These are phyloP conservation scores for Macrochelys suwanniensis DNA, from an alignment of 2,797 vertebrate species.

Conservation along the genomic window DNA sequence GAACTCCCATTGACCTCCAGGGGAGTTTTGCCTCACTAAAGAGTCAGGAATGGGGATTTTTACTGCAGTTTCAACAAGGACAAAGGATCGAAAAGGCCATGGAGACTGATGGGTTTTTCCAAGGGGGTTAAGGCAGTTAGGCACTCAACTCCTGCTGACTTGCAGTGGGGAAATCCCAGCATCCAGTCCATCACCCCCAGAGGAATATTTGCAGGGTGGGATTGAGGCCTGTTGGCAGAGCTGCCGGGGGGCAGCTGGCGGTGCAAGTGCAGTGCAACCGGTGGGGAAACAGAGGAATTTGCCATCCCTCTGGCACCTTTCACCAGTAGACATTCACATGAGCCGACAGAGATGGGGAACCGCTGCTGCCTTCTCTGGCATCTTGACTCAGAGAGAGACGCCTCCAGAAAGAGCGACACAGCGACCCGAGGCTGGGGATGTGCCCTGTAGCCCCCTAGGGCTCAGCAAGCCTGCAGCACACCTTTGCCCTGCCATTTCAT, in stretches of 20 bases:
- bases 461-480: not conserved
- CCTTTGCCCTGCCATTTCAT: not conserved
- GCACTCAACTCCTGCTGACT: not conserved
- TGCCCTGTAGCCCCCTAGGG: not conserved
- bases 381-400: not conserved
- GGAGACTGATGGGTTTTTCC: not conserved
- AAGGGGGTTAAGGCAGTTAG: not conserved
- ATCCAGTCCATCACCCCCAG: not conserved
- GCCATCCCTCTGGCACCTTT: not conserved
- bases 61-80: not conserved
- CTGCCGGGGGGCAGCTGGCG: too few relatives aligned
- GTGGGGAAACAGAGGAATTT: not conserved
- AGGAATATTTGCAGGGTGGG: not conserved
- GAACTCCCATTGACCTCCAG: not conserved
- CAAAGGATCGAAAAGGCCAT: not conserved
- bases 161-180: not conserved
- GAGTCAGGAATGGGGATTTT: not conserved
- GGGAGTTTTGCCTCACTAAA: not conserved
- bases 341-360: not conserved
- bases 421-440: not conserved
- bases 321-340: not conserved
- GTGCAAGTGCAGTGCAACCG: not conserved
- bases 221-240: not conserved
- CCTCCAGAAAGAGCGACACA: not conserved
- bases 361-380: accelerated